Evolutionary conservation across 2,113 vertebrate species (phyloP).

Genomic region (Scalopus aquaticus): DNA sequence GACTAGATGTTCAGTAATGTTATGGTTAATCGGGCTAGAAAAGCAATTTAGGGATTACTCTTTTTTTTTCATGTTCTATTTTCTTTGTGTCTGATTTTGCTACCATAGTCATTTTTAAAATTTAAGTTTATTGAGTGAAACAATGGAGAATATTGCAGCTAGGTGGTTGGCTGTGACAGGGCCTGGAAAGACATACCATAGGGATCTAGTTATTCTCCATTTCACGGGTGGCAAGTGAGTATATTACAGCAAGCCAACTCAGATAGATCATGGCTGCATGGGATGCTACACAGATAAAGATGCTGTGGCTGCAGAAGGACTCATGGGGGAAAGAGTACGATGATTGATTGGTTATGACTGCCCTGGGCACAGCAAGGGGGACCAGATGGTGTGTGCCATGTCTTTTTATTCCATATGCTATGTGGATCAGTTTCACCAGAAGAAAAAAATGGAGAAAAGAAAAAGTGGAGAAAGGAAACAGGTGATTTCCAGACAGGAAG

Average conservation of each 20-base stretch:
- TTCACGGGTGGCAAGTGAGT: not conserved
- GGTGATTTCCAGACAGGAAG: constrained; percentile 30
- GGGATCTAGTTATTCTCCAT: not conserved
- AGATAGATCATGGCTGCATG: not conserved
- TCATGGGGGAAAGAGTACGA: not conserved
- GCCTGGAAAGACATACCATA: not conserved
- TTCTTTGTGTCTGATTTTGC: not conserved
- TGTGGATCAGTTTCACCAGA: not conserved
- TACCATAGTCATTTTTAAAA: not conserved
- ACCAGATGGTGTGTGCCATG: not conserved
- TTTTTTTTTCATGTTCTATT: not conserved
- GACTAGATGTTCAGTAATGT: not conserved
- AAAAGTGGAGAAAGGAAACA: constrained; percentile 50
- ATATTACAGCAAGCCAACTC: not conserved
- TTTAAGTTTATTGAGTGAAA: not conserved
- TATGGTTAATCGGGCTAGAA: not conserved
- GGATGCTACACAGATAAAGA: not conserved
- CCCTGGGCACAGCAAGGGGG: not conserved
- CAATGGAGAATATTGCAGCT: not conserved
- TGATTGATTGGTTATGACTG: constrained; percentile 1
- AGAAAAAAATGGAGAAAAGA: not conserved
- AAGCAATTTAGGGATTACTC: not conserved
- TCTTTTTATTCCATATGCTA: not conserved
- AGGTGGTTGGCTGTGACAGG: not conserved
- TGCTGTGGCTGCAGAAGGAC: not conserved